A percentile compares a stretch with the other conserved stretches of the same genome.
phyloP scores from a whole-genome alignment of 2,797 vertebrate genomes.

The Phoebastria nigripes region DNA sequence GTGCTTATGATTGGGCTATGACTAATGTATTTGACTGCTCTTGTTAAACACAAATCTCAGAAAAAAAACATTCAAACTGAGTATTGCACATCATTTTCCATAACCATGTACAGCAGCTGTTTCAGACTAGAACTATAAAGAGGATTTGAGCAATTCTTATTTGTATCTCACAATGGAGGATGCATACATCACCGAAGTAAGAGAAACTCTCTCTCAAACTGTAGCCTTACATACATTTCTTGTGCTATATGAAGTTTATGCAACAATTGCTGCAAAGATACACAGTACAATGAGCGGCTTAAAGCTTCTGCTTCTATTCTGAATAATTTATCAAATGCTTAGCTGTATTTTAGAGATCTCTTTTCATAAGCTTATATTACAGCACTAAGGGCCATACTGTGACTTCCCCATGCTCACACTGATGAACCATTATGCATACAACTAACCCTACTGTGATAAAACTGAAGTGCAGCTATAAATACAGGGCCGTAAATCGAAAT shows the following conservation, averaged over 20 bases:
- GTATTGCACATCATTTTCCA: neutral
- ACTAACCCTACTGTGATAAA: neutral
- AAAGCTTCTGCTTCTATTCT: neutral
- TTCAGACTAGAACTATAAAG: neutral
- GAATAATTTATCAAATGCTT: slow-evolving; percentile 25
- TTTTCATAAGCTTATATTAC: neutral
- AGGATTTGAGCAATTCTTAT: neutral
- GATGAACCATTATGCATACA: neutral
- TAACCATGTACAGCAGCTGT: neutral
- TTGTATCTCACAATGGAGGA: neutral
- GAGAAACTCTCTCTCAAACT: neutral
- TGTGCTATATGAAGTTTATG: neutral
- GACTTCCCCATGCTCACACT: neutral
- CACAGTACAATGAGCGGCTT: neutral
- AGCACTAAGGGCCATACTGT: neutral
- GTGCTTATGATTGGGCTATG: neutral
- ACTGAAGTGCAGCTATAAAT: neutral
- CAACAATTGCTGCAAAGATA: neutral
- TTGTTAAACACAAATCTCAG: neutral
- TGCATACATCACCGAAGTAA: neutral
- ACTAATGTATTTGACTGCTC: neutral
- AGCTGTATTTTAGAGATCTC: neutral
- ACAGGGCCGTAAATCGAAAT: neutral
- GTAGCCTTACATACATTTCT: neutral
- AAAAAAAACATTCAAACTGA: neutral